Percentiles rank a stretch among this genome's conserved stretches.
Conservation (phyloP, 2,113 vertebrate genomes). For the Coreoperca whiteheadi region DNA sequence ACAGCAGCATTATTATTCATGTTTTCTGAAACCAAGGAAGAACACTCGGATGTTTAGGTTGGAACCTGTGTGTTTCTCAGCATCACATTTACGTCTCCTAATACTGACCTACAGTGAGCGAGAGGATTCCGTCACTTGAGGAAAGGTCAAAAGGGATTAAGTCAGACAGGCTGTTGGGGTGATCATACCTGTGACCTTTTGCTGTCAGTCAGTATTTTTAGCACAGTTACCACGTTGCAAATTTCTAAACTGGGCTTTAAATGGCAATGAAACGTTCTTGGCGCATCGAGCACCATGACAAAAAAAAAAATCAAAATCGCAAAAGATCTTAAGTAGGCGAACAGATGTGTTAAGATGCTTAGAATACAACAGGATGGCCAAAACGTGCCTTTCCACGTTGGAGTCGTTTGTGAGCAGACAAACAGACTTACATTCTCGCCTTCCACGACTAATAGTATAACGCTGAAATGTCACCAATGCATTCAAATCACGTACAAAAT, state of each 20-base stretch:
- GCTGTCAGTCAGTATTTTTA: neutral
- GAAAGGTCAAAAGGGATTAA: neutral
- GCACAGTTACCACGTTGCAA: neutral
- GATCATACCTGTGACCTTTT: neutral
- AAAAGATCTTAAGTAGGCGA: neutral
- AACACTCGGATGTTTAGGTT: neutral
- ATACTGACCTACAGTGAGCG: neutral
- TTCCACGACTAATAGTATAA: neutral
- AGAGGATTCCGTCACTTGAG: neutral
- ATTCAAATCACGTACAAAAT: neutral
- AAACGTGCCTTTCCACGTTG: neutral
- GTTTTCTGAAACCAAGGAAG: neutral
- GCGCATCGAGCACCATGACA: neutral
- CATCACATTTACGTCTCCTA: neutral
- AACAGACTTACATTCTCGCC: neutral
- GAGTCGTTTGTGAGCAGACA: neutral
- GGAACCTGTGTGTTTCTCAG: neutral
- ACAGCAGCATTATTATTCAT: neutral
- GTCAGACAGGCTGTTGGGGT: neutral
- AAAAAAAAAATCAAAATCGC: neutral
- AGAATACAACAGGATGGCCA: neutral
- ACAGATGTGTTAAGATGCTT: neutral
- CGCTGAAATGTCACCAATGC: neutral
- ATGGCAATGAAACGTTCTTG: neutral
- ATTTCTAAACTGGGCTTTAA: neutral